Conservation (phyloP, 2,113 vertebrate species). For the Galeopterus variegatus region DNA sequence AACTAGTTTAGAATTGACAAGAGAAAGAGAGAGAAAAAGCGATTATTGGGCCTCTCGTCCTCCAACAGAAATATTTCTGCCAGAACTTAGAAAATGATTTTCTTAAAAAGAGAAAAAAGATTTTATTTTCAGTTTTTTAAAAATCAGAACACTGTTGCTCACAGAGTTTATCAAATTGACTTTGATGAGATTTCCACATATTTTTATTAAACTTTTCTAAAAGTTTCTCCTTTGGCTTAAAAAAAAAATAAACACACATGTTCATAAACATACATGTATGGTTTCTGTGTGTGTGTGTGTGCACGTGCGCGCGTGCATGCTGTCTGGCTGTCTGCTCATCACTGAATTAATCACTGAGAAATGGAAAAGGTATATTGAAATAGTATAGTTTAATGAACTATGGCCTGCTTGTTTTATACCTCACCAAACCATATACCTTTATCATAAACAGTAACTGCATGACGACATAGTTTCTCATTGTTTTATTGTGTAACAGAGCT, state of each 20-base stretch:
- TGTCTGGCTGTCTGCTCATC: background rate
- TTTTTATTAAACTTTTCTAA: background rate
- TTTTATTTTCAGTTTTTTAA: background rate
- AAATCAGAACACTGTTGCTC: background rate
- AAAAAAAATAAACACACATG: background rate
- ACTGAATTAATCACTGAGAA: background rate
- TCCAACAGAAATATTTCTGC: background rate
- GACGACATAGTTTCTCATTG: background rate
- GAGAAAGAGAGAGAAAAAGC: background rate
- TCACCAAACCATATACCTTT: background rate
- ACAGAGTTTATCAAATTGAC: background rate
- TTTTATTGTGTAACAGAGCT: background rate
- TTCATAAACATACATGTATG: background rate
- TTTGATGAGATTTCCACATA: background rate
- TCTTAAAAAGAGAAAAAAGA: background rate
- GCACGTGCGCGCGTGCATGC: background rate
- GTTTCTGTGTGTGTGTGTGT: background rate
- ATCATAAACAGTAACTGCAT: background rate
- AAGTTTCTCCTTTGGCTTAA: background rate
- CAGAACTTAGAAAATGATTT: background rate
- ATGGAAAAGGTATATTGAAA: background rate
- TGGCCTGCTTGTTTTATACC: background rate
- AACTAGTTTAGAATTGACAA: background rate
- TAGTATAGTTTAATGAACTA: background rate
- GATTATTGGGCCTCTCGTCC: background rate